Percentiles rank a stretch among this genome's conserved stretches.
Conservation (phyloP, 1,140 invertebrate genomes). For the Drosophila arawakana region DNA sequence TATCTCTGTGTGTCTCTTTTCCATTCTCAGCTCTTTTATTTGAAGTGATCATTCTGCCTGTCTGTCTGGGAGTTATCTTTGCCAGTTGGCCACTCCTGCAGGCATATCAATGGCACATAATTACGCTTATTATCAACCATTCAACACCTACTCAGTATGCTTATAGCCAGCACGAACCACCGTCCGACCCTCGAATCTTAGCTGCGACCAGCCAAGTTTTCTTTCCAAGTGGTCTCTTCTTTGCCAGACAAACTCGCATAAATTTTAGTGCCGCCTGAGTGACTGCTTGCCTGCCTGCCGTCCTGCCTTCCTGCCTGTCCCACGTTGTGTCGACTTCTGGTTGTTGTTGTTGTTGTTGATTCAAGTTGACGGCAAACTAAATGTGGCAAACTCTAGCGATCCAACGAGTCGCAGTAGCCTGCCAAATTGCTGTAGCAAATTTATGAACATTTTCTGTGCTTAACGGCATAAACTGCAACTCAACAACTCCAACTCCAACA, state of each 20-base stretch:
- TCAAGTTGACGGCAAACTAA: constrained; percentile 14
- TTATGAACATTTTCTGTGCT: constrained; percentile 58
- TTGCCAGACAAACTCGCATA: constrained; percentile 50
- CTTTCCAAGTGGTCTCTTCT: constrained; percentile 24
- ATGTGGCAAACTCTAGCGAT: constrained; percentile 33
- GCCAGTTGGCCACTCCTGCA: constrained; percentile 53
- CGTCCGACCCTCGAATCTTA: constrained; percentile 31
- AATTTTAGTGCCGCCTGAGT: constrained; percentile 45
- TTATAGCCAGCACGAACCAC: constrained; percentile 28
- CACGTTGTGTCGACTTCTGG: constrained; percentile 33
- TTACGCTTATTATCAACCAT: constrained; percentile 75
- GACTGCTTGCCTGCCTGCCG: neutral
- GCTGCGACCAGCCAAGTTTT: constrained; percentile 29
- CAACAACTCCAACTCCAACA: constrained; percentile 9
- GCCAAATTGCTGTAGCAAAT: constrained; percentile 61
- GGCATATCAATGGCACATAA: constrained; percentile 71
- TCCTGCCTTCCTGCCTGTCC: constrained; percentile 1
- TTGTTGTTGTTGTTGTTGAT: constrained; percentile 32
- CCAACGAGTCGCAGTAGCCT: constrained; percentile 43
- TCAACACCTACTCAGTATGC: constrained; percentile 73
- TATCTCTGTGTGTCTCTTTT: neutral
- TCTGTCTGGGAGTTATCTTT: constrained; percentile 9
- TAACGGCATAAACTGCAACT: constrained; percentile 47
- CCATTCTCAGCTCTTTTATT: neutral
- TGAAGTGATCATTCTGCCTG: constrained; percentile 7